phyloP scores from a whole-genome alignment of 2,888 invertebrate species.

The Panorpa germanica region DNA sequence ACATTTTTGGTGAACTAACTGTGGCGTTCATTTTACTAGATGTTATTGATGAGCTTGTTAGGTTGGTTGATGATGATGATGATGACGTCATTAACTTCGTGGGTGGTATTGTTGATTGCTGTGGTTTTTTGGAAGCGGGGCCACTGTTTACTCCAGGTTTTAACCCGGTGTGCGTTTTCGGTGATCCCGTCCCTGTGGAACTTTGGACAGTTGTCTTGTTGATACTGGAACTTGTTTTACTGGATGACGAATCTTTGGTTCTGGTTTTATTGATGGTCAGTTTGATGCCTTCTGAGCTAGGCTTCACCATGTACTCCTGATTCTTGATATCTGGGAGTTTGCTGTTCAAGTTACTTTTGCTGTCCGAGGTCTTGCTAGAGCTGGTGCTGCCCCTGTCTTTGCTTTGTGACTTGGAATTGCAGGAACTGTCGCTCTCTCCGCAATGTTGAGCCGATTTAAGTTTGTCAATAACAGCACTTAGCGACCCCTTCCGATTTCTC shows the following conservation, averaged over 20 bases:
- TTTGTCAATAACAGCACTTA: conserved; percentile 79
- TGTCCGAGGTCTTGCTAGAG: conserved; percentile 7
- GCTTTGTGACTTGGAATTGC: conserved; percentile 5
- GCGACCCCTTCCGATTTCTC: conserved; percentile 49
- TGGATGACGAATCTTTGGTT: conserved; percentile 41
- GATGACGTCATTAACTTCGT: conserved; percentile 10
- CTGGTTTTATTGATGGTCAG: conserved; percentile 81
- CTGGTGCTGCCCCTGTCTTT: not conserved
- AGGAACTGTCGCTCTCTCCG: not conserved
- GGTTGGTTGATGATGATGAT: conserved; percentile 9
- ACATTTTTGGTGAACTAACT: no score
- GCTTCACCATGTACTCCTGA: conserved; percentile 78
- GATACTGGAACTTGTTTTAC: conserved; percentile 21
- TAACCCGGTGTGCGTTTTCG: conserved; percentile 62
- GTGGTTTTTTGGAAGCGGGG: conserved; percentile 57
- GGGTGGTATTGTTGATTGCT: conserved; percentile 8
- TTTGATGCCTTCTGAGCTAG: conserved; percentile 76
- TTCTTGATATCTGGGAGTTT: conserved; percentile 36
- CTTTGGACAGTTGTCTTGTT: conserved; percentile 23
- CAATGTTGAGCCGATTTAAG: conserved; percentile 46
- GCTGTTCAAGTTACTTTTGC: conserved; percentile 12
- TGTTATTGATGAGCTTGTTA: conserved; percentile 3
- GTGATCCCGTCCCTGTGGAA: conserved; percentile 40
- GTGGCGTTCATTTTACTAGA: no score
- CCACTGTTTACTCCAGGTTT: conserved; percentile 77